These are phyloP conservation scores for Lycophotia porphyrea DNA, from an alignment of 2,888 invertebrate species.

Conservation along the genomic window DNA sequence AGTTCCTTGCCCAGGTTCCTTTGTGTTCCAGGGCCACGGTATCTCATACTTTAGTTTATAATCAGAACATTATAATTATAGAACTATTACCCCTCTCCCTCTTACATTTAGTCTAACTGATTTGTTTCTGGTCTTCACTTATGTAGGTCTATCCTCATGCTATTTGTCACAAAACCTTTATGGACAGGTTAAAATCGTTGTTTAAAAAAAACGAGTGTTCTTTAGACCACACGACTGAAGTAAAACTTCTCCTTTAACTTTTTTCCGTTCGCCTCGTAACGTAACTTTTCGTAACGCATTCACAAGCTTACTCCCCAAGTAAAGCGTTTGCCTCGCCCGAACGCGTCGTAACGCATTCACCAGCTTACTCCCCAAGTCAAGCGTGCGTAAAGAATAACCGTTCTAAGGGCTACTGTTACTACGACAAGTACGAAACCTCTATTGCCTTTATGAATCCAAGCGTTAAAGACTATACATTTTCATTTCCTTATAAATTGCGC, in stretches of 20 bases:
- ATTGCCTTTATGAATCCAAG: background rate
- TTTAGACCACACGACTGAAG: too few species aligned
- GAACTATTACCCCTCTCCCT: background rate
- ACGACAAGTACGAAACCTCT: background rate
- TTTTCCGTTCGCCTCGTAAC: too few species aligned
- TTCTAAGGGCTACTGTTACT: background rate
- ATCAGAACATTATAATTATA: background rate
- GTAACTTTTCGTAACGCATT: too few species aligned
- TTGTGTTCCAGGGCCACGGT: too few species aligned
- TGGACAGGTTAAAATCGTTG: background rate
- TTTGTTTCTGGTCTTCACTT: background rate
- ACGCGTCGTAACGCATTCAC: too few species aligned
- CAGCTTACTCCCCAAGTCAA: too few species aligned
- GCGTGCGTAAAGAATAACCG: too few species aligned
- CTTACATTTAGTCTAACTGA: background rate
- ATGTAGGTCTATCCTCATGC: background rate
- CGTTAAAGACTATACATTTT: background rate
- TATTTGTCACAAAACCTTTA: too few species aligned
- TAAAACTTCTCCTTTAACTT: too few species aligned
- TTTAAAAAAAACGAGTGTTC: background rate
- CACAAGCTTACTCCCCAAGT: too few species aligned
- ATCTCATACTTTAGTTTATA: background rate
- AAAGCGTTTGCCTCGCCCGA: too few species aligned
- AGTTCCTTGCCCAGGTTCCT: too few species aligned
- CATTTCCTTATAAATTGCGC: conserved; percentile 6